Evolutionary conservation across 2,113 vertebrate species (phyloP), one percentile per base, ranked within the genome.

Genomic region (Rhinogobius similis): DNA sequence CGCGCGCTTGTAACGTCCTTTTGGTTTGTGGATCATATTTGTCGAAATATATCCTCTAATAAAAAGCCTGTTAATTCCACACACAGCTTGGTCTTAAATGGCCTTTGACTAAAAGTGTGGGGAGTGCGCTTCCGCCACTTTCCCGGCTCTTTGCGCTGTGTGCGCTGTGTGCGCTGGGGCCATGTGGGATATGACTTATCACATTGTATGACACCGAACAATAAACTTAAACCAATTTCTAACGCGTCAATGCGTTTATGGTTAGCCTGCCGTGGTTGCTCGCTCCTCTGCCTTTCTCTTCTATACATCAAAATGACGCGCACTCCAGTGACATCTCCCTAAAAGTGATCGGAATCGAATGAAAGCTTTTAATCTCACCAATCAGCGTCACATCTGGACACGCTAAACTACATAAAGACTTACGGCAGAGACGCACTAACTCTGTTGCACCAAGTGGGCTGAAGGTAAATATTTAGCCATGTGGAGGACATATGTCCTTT

Each of bases 151-250:
- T 36, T 36, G 32, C 32, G 2, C 43, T 27, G 20, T 16, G 44
- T 18, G 43, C 16, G 39, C 55, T 62, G 68, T 53, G 76, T 65
- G 27, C 32, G 75, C 44, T 20, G 59, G 24, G 68, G 73, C 74
- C 83, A 82, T 62, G 75, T 84, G 86, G 83, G 83, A 88, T 87
- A 85, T 82, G 87, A 90, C 90, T 91, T 88, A 90, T 91, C 88
- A 84, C 88, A 87, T 89, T 81, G 82, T 83, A 83, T 88, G 88
- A 88, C 90, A 90, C 84, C 62, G 75, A 89, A 88, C 88, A 90
- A 91, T 91, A 89, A 91, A 91, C 87, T 86, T 90, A 90, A 90
- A 91, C 88, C 88, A 89, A 91, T 92, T 91, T 89, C 71, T 84
- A 77, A 13, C 46, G 80, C 81, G 87, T 89, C 86, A 87, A 86